Percentiles rank a stretch among this genome's conserved stretches.
phyloP scores from a whole-genome alignment of 2,888 invertebrate species.

The Xestobium rufovillosum region DNA sequence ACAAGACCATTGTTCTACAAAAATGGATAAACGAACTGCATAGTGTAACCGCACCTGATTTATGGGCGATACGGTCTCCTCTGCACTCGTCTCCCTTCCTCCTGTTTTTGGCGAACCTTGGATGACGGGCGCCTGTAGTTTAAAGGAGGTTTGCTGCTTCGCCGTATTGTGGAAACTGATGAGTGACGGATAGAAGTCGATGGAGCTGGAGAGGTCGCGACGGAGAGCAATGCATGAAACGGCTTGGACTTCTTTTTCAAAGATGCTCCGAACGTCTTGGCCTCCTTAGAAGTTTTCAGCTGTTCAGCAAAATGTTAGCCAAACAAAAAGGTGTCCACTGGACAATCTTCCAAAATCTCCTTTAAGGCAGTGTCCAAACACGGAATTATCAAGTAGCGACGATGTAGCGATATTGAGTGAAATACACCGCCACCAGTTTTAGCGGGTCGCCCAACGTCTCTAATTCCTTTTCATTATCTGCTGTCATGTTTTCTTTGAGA shows the following conservation, averaged over 20 bases:
- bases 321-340: conserved; percentile 10
- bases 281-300: conserved; percentile 6
- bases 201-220: no score
- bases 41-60: conserved; percentile 7
- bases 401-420: conserved; percentile 9
- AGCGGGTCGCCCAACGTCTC: conserved; percentile 9
- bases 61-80: conserved; percentile 10
- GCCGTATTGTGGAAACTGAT: no score
- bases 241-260: conserved; percentile 10
- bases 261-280: conserved; percentile 10
- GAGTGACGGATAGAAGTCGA: no score
- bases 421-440: conserved; percentile 9
- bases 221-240: no score
- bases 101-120: conserved; percentile 9
- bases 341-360: conserved; percentile 7
- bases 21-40: conserved; percentile 14
- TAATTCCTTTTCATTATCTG: conserved; percentile 6
- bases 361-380: conserved; percentile 4
- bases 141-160: conserved; percentile 13
- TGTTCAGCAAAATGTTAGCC: conserved; percentile 6
- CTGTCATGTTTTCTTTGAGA: conserved; percentile 7
- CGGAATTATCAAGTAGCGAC: conserved; percentile 9
- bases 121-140: neutral
- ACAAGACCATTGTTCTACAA: conserved; percentile 11
- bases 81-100: conserved; percentile 7